Evolutionary conservation across 2,113 vertebrate species (phyloP).

Genomic region (Aplodontia rufa): DNA sequence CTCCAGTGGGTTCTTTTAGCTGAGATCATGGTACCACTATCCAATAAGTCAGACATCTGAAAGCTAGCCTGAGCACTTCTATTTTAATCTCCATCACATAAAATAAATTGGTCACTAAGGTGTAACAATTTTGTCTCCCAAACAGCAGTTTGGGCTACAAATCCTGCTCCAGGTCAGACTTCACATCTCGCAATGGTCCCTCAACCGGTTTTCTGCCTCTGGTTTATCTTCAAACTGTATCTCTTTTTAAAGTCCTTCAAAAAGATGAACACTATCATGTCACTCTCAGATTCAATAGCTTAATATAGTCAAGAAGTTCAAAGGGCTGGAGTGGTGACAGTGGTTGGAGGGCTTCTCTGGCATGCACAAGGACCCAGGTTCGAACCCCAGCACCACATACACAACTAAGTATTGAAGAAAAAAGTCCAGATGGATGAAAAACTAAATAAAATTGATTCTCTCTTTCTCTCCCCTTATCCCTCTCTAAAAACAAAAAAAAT

Average conservation of each 20-base stretch:
- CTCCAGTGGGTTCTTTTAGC: rapidly evolving
- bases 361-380: no score
- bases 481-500: no score
- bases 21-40: not conserved
- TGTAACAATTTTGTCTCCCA: not conserved
- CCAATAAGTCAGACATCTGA: not conserved
- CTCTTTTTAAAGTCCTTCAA: not conserved
- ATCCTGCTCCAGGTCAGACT: rapidly evolving
- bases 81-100: not conserved
- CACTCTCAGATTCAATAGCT: not conserved
- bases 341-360: no score
- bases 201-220: not conserved
- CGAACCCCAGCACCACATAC: no score
- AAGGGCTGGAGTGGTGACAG: no score
- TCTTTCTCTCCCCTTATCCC: no score
- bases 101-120: not conserved
- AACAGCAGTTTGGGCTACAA: not conserved
- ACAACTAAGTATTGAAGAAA: no score
- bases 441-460: no score
- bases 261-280: not conserved
- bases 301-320: not conserved
- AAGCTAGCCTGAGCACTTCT: not conserved
- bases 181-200: not conserved
- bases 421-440: no score
- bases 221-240: not conserved